Evolutionary conservation across 2,888 invertebrate species (phyloP).

Genomic region (Tanypteryx hageni): DNA sequence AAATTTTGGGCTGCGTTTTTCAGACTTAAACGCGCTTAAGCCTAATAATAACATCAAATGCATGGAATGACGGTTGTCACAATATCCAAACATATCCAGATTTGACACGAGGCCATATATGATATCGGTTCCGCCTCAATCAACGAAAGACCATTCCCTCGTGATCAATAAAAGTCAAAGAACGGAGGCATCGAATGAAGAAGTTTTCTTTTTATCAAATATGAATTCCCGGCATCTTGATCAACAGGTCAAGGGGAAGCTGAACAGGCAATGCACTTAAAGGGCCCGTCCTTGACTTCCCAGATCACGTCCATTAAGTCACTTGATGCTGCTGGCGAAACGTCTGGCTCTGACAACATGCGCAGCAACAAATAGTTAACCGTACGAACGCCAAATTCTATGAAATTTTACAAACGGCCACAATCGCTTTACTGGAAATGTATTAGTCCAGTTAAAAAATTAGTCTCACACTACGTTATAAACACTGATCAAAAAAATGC

Average conservation of each 20-base stretch:
- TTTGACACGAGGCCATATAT: neutral
- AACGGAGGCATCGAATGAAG: neutral
- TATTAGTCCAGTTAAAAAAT: neutral
- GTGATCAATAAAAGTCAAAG: neutral
- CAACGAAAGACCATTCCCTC: neutral
- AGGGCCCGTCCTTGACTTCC: neutral
- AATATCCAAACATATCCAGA: neutral
- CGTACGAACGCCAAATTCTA: neutral
- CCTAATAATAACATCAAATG: too few species aligned
- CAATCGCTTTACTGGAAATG: neutral
- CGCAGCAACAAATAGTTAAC: neutral
- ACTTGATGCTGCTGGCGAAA: neutral
- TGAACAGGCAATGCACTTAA: slow-evolving; percentile 26
- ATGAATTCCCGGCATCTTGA: slow-evolving; percentile 22
- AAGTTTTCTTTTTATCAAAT: slow-evolving; percentile 13
- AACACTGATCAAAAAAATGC: too few species aligned
- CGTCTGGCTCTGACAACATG: neutral
- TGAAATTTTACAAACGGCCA: neutral
- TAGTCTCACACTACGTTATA: too few species aligned
- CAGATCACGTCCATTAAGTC: neutral
- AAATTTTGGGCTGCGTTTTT: too few species aligned
- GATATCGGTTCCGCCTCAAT: neutral
- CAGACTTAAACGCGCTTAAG: too few species aligned
- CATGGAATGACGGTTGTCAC: too few species aligned
- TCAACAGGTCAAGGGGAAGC: slow-evolving; percentile 14